Base-by-base conservation (phyloP, 2,888 invertebrate species). In the Polylopha cassiicola region DNA sequence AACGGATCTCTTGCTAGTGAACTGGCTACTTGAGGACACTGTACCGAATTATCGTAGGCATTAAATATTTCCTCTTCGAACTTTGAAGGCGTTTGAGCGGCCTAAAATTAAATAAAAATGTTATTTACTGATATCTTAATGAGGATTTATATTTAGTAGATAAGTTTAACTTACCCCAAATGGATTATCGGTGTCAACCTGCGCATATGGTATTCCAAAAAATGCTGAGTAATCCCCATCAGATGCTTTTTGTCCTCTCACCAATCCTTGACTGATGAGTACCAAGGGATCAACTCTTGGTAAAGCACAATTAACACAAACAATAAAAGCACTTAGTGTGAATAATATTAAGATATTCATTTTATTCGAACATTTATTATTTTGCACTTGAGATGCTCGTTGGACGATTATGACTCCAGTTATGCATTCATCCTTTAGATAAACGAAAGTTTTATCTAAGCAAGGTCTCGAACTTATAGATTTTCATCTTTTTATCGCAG, bases 191-290 rank as follows among this genome's bases (percentile, higher is more conserved):
- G 49, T 42, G 47, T 82, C 71, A 7, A 85, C 71, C 46, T 58
- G 48, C 10, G 81, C 85, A 44, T 84, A 85, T 3, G 85, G 85
- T 37, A 85, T 68, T 28, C 85, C 85, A 28, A 81, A 51, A 47
- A 85, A 85, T 26, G 59, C 54, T 0, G 84, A 78, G 30, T 81
- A 85, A 18, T 70, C 71, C 8, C 79, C 79, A 52, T 82, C 73
- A 2, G 50, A 54, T 0, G 80, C 69, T 37, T 58, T 78, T 20
- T 66, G 63, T 6, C 85, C 85, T 47, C 72, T 68, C 11, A 85
- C 70, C 14, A 85, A 44, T 1, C 84, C 85, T 56, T 85, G 84
- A 4, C 63, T 57, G 18, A 76, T 64, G 2, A 77, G 48, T 6
- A 85, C 84, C 17, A 85, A 53, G 0, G 84, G 84, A 47, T 85